These are phyloP conservation scores for Drosophila aff. DNA, from an alignment of 1,140 invertebrate genomes.

Conservation along the genomic window DNA sequence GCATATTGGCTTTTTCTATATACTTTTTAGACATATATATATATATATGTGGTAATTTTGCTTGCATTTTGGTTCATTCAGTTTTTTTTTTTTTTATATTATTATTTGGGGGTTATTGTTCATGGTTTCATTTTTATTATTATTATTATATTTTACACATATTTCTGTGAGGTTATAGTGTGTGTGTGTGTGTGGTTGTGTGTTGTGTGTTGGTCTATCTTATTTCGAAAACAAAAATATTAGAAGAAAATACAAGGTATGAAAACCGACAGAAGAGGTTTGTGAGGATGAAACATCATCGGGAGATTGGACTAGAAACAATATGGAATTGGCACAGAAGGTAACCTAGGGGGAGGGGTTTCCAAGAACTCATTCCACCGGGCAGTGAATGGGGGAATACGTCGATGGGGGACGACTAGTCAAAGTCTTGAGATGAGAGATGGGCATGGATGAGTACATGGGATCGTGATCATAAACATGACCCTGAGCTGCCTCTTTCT, in stretches of 20 bases:
- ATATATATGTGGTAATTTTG: slow-evolving; percentile 29
- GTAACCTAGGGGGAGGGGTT: background rate
- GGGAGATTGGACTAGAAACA: slow-evolving; percentile 35
- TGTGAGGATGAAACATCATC: background rate
- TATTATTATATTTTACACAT: slow-evolving; percentile 54
- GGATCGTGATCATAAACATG: background rate
- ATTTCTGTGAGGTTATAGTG: slow-evolving; percentile 22
- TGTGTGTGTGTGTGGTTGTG: background rate
- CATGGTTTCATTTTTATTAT: slow-evolving; percentile 22
- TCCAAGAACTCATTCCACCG: background rate
- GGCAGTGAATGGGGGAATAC: background rate
- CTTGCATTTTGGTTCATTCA: slow-evolving; percentile 40
- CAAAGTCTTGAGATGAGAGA: background rate
- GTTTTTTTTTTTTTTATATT: slow-evolving; percentile 25
- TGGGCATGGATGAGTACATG: background rate
- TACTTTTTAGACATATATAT: slow-evolving; percentile 24
- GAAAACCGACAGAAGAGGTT: background rate
- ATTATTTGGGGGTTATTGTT: slow-evolving; percentile 42
- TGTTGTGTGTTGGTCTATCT: slow-evolving; percentile 15
- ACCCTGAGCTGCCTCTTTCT: background rate
- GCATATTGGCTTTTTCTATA: slow-evolving; percentile 25
- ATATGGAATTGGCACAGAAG: slow-evolving; percentile 42
- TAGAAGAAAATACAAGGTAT: background rate
- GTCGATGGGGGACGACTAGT: background rate
- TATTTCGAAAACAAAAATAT: background rate